phyloP scores from a whole-genome alignment of 2,113 vertebrate genomes.

The Centropus unirufus region DNA sequence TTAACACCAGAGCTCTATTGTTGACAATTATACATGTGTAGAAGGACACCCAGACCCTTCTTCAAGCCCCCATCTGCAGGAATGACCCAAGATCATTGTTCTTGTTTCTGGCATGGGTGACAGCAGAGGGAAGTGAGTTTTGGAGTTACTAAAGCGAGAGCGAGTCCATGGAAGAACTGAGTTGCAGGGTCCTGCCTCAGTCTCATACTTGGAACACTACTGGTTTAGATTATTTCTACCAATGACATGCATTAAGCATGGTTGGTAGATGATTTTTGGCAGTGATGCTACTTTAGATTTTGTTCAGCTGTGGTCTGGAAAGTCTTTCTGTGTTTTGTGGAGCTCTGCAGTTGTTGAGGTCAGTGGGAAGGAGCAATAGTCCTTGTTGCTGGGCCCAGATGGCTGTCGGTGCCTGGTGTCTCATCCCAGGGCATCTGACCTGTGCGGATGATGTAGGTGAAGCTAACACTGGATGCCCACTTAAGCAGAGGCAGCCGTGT shows the following conservation, averaged over 20 bases:
- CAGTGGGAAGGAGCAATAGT: background rate
- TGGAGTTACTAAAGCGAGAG: background rate
- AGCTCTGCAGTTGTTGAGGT: background rate
- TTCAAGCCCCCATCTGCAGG: background rate
- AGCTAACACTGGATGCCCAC: slow-evolving; percentile 32
- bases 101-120: rapidly evolving
- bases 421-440: slow-evolving; percentile 26
- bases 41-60: background rate
- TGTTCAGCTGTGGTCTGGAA: background rate
- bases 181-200: background rate
- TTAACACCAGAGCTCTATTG: background rate
- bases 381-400: background rate
- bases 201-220: rapidly evolving
- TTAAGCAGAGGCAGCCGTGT: slow-evolving; percentile 26
- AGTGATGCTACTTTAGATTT: background rate
- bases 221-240: background rate
- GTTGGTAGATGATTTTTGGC: background rate
- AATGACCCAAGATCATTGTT: rapidly evolving
- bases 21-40: rapidly evolving
- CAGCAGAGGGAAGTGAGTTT: background rate
- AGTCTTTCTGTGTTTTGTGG: background rate
- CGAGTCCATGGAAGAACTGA: background rate
- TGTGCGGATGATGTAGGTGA: slow-evolving; percentile 62
- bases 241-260: rapidly evolving
- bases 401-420: background rate